Base-by-base conservation (phyloP, 2,113 vertebrate genomes). In the Silurus meridionalis region DNA sequence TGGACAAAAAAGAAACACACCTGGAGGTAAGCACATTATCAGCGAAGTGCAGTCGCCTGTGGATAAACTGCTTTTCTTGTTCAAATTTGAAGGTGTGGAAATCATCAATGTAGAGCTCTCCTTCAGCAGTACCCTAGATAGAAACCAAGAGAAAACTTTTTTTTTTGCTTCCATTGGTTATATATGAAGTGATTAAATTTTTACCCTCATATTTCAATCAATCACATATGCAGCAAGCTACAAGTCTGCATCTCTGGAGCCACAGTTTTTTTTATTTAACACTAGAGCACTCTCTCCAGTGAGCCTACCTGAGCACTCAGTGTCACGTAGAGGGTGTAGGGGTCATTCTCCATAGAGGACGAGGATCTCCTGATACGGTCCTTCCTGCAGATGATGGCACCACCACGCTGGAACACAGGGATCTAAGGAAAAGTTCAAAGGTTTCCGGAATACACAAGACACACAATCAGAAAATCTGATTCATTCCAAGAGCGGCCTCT, bases 321-420 rank as follows among this genome's bases (percentile, higher is more conserved):
- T 6, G 97, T 97, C n/a, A 97, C 95, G 0, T 93, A 96, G 0
- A 98, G 93, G 9, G 96, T 97, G 92, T 96, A 96, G 6, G 97
- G 97, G 85, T 98, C 97, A 0, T 94, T 88, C 79, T 94, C 94
- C 97, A 97, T 97, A 87, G 96, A 97, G 52, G 95, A 90, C 4
- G 96, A 96, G 0, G 97, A 97, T 25, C 97, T 94, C 10, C 97
- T 94, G 6, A 96, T 93, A 5, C 97, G 92, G 85, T 95, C 93
- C 93, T 97, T 97, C 69, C 96, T 94, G 53, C 96, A 93, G 85
- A 98, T 95, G 1, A 98, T 94, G 2, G 96, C 96, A 25, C 97
- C 97, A 0, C 97, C 97, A 0, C 96, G 95, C 87, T 98, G 97
- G 91, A 96, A 97, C 83, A 96, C 96, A 0, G 97, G 97, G 85